A percentile compares a stretch with the other conserved stretches of the same genome.
phyloP scores from a whole-genome alignment of 2,113 vertebrate genomes.

The Polypterus bichir region DNA sequence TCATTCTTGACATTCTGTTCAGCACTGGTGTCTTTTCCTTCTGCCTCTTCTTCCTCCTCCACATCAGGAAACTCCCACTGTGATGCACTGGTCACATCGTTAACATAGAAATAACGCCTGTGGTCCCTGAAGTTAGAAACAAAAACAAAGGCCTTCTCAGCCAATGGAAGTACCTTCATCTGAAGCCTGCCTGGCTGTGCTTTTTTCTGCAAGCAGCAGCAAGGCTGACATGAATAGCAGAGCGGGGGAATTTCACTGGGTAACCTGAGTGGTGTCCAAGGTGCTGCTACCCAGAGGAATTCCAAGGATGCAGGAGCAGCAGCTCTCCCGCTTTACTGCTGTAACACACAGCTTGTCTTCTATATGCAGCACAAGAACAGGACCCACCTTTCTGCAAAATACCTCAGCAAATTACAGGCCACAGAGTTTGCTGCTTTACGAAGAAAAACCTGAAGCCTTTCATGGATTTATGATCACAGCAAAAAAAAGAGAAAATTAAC shows the following conservation, averaged over 20 bases:
- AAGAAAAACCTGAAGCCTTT: no score
- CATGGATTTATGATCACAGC: no score
- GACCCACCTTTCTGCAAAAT: no score
- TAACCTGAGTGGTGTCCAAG: background rate
- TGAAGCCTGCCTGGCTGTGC: conserved; percentile 23
- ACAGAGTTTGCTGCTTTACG: no score
- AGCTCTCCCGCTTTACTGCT: no score
- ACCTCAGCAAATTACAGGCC: background rate
- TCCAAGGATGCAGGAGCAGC: conserved; percentile 30
- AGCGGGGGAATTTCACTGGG: background rate
- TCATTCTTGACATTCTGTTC: conserved; percentile 43
- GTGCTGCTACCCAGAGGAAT: conserved; percentile 24
- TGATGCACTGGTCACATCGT: conserved; percentile 82
- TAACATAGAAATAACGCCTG: conserved; percentile 99
- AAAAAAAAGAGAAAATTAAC: no score
- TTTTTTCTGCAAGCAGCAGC: conserved; percentile 6
- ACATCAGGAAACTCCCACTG: conserved; percentile 95
- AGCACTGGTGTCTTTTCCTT: conserved; percentile 31
- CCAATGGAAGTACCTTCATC: conserved; percentile 20
- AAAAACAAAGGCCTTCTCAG: conserved; percentile 59
- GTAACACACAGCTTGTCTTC: no score
- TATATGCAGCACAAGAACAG: no score
- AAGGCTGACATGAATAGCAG: background rate
- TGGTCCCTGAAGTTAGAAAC: conserved; percentile 96
- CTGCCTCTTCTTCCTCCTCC: conserved; percentile 61